These are phyloP conservation scores for Platysteira castanea DNA, from an alignment of 2,113 vertebrate species.

Conservation along the genomic window DNA sequence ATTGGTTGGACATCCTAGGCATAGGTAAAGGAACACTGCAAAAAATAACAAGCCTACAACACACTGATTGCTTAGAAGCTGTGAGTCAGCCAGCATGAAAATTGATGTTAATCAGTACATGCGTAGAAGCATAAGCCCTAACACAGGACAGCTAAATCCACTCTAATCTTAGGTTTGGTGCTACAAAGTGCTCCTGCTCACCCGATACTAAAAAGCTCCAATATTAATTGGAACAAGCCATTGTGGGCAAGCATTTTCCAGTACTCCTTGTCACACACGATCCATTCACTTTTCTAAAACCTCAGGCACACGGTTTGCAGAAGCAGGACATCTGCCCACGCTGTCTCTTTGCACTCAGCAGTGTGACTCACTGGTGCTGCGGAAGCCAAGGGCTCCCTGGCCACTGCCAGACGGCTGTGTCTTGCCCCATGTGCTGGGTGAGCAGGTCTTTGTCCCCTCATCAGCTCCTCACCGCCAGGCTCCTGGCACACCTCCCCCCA, in stretches of 20 bases:
- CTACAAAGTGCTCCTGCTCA: neutral
- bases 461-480: neutral
- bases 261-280: neutral
- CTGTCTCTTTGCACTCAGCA: neutral
- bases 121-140: neutral
- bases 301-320: neutral
- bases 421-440: rapidly evolving
- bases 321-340: neutral
- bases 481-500: neutral
- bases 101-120: neutral
- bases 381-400: neutral
- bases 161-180: neutral
- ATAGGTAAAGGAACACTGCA: neutral
- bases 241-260: neutral
- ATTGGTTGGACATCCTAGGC: neutral
- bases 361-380: neutral
- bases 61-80: neutral
- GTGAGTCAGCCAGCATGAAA: neutral
- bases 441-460: neutral
- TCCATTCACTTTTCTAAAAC: neutral
- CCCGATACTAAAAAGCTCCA: rapidly evolving
- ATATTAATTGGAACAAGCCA: neutral
- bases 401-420: rapidly evolving
- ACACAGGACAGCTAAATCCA: neutral
- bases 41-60: neutral